Percentiles rank a stretch among this genome's conserved stretches.
phyloP scores from a whole-genome alignment of 2,797 vertebrate genomes.

The Babyrousa celebensis region DNA sequence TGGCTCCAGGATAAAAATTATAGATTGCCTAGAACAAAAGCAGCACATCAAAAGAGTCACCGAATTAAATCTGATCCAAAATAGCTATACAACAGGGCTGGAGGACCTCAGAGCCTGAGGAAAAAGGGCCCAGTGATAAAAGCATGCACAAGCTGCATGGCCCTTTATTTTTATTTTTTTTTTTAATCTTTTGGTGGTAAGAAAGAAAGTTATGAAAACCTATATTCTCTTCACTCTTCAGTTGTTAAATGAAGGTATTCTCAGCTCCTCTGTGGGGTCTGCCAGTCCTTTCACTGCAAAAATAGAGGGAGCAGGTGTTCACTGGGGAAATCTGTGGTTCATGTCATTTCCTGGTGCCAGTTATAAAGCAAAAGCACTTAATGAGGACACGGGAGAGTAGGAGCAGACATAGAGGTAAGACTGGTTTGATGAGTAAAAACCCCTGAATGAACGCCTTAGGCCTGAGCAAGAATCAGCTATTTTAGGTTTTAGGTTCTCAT shows the following conservation, averaged over 20 bases:
- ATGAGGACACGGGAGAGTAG: not conserved
- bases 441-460: slow-evolving; percentile 72
- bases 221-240: slow-evolving; percentile 65
- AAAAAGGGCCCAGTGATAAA: slow-evolving; percentile 42
- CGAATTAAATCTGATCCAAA: slow-evolving; percentile 61
- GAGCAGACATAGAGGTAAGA: not conserved
- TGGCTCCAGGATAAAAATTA: not conserved
- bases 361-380: slow-evolving; percentile 52
- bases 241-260: slow-evolving; percentile 69
- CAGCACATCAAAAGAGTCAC: not conserved
- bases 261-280: slow-evolving; percentile 49
- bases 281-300: slow-evolving; percentile 54
- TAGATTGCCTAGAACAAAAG: not conserved
- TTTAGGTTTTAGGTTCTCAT: slow-evolving; percentile 22
- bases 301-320: slow-evolving; percentile 80
- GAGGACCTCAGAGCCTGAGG: not conserved
- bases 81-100: not conserved
- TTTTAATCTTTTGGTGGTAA: slow-evolving; percentile 51
- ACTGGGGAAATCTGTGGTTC: slow-evolving; percentile 63
- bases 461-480: slow-evolving; percentile 71
- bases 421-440: slow-evolving; percentile 9
- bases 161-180: not conserved
- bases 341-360: slow-evolving; percentile 6
- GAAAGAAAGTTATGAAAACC: slow-evolving; percentile 79
- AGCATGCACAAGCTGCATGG: not conserved